These are phyloP conservation scores for Slavum lentiscoides DNA, from an alignment of 2,888 invertebrate species.

Conservation along the genomic window DNA sequence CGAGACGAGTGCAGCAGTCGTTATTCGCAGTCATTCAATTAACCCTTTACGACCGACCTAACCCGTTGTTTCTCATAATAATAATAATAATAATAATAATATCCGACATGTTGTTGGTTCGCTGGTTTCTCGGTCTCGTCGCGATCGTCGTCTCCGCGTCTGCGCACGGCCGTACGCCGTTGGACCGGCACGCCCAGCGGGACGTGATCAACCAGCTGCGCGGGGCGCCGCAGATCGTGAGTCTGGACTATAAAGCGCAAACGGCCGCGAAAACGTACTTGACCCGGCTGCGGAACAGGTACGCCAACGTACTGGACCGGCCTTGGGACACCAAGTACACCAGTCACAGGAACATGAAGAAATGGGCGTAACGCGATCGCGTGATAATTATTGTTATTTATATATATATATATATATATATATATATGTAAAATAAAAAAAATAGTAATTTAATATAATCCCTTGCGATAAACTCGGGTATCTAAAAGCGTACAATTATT, in stretches of 20 bases:
- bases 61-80: too few relatives aligned
- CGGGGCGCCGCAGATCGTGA: neutral
- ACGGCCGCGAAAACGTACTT: slow-evolving; percentile 12
- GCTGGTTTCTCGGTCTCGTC: neutral
- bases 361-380: neutral
- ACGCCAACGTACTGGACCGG: slow-evolving; percentile 14
- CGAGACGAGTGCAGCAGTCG: too few relatives aligned
- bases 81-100: too few relatives aligned
- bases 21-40: too few relatives aligned
- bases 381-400: too few relatives aligned
- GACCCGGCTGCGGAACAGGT: slow-evolving; percentile 8
- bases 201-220: slow-evolving; percentile 15
- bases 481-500: too few relatives aligned
- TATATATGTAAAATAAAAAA: too few relatives aligned
- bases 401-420: too few relatives aligned
- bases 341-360: slow-evolving; percentile 28
- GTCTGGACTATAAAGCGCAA: neutral
- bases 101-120: too few relatives aligned
- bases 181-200: slow-evolving; percentile 14
- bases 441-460: too few relatives aligned
- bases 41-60: too few relatives aligned
- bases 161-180: neutral
- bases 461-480: too few relatives aligned
- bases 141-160: neutral
- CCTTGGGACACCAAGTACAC: slow-evolving; percentile 36